Conservation (phyloP, 2,797 vertebrate genomes). For the Tamandua tetradactyla region DNA sequence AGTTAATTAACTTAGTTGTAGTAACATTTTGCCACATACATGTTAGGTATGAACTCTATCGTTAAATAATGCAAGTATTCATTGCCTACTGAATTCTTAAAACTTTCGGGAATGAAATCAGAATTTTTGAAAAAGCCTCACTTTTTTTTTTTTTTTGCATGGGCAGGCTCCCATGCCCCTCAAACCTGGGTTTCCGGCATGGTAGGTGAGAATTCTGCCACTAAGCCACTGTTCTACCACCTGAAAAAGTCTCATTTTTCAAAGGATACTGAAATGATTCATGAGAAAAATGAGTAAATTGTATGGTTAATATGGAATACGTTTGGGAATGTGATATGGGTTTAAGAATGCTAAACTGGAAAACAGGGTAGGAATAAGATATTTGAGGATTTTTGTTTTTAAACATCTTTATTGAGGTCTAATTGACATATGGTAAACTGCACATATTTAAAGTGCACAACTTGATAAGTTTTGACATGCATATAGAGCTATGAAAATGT, state of each 20-base stretch:
- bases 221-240: too few species aligned
- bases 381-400: not conserved
- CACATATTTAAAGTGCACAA: conserved; percentile 10
- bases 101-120: conserved; percentile 29
- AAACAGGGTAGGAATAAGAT: not conserved
- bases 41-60: conserved; percentile 19
- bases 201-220: too few species aligned
- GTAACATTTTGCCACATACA: not conserved
- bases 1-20: conserved; percentile 14
- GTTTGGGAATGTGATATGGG: not conserved
- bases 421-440: not conserved
- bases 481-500: not conserved
- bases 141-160: too few species aligned
- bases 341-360: conserved; percentile 41
- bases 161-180: too few species aligned
- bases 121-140: not conserved
- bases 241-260: not conserved
- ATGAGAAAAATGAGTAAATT: conserved; percentile 36
- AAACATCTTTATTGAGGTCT: not conserved
- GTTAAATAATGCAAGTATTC: conserved; percentile 9
- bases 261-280: conserved; percentile 34
- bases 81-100: conserved; percentile 39
- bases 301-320: not conserved
- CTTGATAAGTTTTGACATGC: conserved; percentile 18
- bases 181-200: too few species aligned